Percentiles rank a stretch among this genome's conserved stretches.
phyloP scores from a whole-genome alignment of 1,140 invertebrate species.

The Drosophila rhopaloa region DNA sequence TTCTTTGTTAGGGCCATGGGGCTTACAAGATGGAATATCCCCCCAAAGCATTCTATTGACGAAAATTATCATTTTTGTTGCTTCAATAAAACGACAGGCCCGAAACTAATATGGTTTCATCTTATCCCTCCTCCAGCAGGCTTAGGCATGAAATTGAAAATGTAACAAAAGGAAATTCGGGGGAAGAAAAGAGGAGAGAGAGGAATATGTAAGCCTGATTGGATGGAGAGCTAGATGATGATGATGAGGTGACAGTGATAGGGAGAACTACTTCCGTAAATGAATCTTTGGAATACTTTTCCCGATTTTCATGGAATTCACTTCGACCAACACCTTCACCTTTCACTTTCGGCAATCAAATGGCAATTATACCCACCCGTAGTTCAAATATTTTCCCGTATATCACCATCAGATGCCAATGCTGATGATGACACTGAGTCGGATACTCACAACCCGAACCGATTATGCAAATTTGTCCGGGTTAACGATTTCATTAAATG shows the following conservation, averaged over 20 bases:
- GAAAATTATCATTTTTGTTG: constrained; percentile 81
- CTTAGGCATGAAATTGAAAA: constrained; percentile 74
- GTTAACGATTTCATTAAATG: constrained; percentile 73
- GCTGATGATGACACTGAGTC: constrained; percentile 2
- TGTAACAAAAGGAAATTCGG: constrained; percentile 19
- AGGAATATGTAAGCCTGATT: constrained; percentile 50
- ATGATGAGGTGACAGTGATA: constrained; percentile 40
- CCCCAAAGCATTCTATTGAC: constrained; percentile 60
- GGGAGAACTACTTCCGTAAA: constrained; percentile 6
- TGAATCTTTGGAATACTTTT: background rate
- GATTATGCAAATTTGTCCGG: constrained; percentile 70
- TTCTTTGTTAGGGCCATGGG: constrained; percentile 19
- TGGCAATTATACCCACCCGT: constrained; percentile 53
- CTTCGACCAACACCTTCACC: constrained; percentile 4
- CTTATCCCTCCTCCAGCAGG: constrained; percentile 39
- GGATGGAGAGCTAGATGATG: constrained; percentile 22
- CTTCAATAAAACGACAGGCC: constrained; percentile 80
- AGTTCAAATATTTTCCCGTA: constrained; percentile 67
- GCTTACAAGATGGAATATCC: constrained; percentile 42
- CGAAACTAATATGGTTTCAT: constrained; percentile 68
- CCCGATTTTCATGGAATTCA: constrained; percentile 1
- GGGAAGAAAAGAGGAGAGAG: background rate
- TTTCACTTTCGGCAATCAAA: constrained; percentile 52
- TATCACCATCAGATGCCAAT: constrained; percentile 12
- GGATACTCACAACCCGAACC: constrained; percentile 15